Conservation (phyloP, 2,797 vertebrate genomes). For the Gallinago stenura region DNA sequence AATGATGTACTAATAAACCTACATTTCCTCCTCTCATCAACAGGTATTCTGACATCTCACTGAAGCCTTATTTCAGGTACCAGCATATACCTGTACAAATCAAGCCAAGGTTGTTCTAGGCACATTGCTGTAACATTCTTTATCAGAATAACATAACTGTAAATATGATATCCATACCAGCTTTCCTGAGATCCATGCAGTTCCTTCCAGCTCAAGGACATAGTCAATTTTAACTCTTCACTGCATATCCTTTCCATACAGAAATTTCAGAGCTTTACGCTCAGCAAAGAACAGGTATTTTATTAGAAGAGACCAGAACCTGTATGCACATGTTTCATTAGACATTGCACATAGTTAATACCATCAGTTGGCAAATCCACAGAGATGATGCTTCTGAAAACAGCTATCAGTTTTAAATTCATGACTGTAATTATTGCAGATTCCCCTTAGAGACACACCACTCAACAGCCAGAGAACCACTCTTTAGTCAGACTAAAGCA, state of each 20-base stretch:
- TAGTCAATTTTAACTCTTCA: background rate
- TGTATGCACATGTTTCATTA: background rate
- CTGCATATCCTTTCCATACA: background rate
- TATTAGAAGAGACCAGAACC: background rate
- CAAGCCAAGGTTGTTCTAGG: background rate
- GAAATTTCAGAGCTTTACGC: background rate
- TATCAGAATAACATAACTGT: background rate
- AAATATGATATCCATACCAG: background rate
- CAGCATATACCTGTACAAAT: background rate
- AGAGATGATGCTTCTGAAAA: background rate
- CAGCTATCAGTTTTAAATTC: background rate
- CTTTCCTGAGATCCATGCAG: background rate
- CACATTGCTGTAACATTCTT: fast-evolving
- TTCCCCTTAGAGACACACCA: background rate
- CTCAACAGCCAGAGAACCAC: background rate
- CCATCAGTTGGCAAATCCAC: background rate
- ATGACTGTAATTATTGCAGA: background rate
- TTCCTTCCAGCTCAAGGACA: constrained; percentile 9
- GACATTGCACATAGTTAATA: background rate
- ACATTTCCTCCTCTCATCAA: background rate
- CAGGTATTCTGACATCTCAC: background rate
- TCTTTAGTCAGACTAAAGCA: background rate
- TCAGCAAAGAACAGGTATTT: background rate
- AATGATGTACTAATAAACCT: background rate
- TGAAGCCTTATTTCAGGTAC: background rate